Base-by-base conservation (phyloP, 2,888 invertebrate genomes). In the Danaus chrysippus region DNA sequence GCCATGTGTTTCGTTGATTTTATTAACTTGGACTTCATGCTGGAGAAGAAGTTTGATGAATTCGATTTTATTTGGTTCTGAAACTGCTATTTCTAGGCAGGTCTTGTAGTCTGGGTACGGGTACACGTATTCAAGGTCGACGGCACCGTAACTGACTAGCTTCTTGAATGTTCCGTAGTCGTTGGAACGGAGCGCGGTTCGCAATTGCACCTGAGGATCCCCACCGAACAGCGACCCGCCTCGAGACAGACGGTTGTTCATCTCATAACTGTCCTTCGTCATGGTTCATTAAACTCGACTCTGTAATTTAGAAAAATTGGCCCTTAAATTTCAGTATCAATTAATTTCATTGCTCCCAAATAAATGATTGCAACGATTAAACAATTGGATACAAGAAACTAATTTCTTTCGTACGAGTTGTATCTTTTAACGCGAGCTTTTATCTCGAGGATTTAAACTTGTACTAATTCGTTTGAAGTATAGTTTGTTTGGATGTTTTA, bases 1-100 rank as follows among this genome's bases (percentile, higher is more conserved):
- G 13, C 92, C 87, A 59, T 92, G 90, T 1, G 86, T 86, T 66
- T 87, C 86, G 75, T 93, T 93, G 0, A 92, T 73, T 70, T 82
- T 88, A 69, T 93, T 93, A 0, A 93, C 92, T 76, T 94, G 87
- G 0, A 93, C 94, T 63, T 93, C 93, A 59, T 92, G 80, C 62
- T 92, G 87, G 11, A 95, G 75, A 44, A 95, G 81, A 3, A 91
- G 82, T 70, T 92, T 84, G 0, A 93, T 92, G 60, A 93, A 94
- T 42, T 92, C 87, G 42, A 87, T 77, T 67, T 84, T 85, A 52
- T 92, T 90, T 13, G 82, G 79, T 65, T 91, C 87, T 0, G 84
- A 86, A 41, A 92, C 88, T 3, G 94, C 93, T 12, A 93, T 77
- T 68, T 94, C 93, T 15, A 93, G 85, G 65, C 93, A 92, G 1